Base-by-base conservation (phyloP, 1,140 invertebrate genomes). In the Lethocerus indicus region DNA sequence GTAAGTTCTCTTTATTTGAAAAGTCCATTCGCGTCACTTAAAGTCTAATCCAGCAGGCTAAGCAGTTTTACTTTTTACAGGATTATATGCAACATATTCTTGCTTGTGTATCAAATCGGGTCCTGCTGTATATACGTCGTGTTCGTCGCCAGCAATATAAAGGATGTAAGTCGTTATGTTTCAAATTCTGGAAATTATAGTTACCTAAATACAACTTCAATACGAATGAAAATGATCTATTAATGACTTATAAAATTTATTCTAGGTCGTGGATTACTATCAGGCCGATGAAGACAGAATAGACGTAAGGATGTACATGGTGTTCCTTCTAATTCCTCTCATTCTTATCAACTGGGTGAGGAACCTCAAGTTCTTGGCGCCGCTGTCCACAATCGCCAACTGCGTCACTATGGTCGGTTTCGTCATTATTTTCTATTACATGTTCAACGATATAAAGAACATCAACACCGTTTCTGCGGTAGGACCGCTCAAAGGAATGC, bases 41-140 rank as follows among this genome's bases (percentile, higher is more conserved):
- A n/a, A n/a, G n/a, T n/a, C n/a, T n/a, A n/a, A n/a, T n/a, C n/a
- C n/a, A n/a, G n/a, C n/a, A n/a, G n/a, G n/a, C n/a, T n/a, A n/a
- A n/a, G n/a, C n/a, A n/a, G n/a, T n/a, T 35, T 23, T 24, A 16
- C 16, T 23, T 41, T 32, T 67, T 67, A 24, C 64, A 79, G 78
- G 49, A 63, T 67, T 28, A 60, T 77, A 9, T 74, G 79, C 3
- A 79, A 82, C 58, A 62, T 69, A 1, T 83, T 85, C 58, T 69
- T 91, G 20, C 71, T 85, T 21, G 66, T 86, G 28, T 87, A 87
- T 49, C 87, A 91, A 66, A 71, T 90, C 47, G 87, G 87, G 4
- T 87, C 87, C 47, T 90, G 87, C 62, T 87, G 84, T 65, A 83
- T 89, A 0, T 91, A 91, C 65, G 75, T 87, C 20, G 76, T 90